These are phyloP conservation scores for Cepaea hortensis DNA, from an alignment of 2,888 invertebrate species.

Conservation along the genomic window DNA sequence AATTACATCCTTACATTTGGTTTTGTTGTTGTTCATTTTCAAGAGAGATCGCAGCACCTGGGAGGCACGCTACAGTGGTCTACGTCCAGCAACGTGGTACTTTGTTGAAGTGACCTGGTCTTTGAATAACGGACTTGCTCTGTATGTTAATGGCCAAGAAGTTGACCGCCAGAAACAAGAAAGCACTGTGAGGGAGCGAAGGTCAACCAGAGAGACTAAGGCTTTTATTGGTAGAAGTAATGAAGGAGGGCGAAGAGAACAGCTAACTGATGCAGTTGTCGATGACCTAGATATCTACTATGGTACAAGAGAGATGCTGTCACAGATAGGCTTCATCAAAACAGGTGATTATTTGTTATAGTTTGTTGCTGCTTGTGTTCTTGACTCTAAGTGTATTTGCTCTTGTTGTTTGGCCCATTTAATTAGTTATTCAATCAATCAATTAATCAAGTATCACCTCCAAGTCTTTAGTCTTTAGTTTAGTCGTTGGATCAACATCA, in stretches of 20 bases:
- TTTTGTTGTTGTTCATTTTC: background rate
- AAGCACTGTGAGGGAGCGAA: slow-evolving; percentile 41
- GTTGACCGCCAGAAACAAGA: slow-evolving; percentile 56
- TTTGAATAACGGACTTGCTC: slow-evolving; percentile 57
- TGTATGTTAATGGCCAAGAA: slow-evolving; percentile 66
- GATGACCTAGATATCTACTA: slow-evolving; percentile 73
- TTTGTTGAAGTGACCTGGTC: slow-evolving; percentile 73
- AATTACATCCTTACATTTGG: background rate
- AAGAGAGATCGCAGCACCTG: slow-evolving; percentile 49
- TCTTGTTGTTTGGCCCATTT: background rate
- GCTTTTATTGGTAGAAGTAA: slow-evolving; percentile 62
- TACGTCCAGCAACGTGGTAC: slow-evolving; percentile 66
- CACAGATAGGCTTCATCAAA: slow-evolving; percentile 63
- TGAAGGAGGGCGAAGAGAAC: slow-evolving; percentile 56
- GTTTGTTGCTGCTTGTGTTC: background rate
- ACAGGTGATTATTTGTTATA: slow-evolving; percentile 58
- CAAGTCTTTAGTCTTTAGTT: too few relatives aligned
- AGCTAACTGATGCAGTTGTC: slow-evolving; percentile 58
- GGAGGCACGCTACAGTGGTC: slow-evolving; percentile 50
- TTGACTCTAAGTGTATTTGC: background rate
- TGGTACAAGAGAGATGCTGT: slow-evolving; percentile 65
- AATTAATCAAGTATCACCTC: too few relatives aligned
- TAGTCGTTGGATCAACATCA: too few relatives aligned
- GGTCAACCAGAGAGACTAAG: slow-evolving; percentile 59
- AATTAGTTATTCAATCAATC: too few relatives aligned